These are phyloP conservation scores for Amiota communis DNA, from an alignment of 2,888 invertebrate genomes.

Conservation along the genomic window DNA sequence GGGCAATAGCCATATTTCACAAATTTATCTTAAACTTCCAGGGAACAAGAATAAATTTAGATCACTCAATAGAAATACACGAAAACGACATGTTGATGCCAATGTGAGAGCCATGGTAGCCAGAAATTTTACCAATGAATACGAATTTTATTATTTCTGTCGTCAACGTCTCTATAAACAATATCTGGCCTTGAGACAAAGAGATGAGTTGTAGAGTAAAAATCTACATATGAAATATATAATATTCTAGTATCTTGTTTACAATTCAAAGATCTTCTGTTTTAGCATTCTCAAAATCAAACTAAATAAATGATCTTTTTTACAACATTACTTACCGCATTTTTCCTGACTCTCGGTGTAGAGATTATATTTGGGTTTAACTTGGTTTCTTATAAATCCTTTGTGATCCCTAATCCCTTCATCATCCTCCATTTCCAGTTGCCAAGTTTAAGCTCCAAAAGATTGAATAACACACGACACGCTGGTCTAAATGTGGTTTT, in stretches of 20 bases:
- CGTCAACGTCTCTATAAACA: constrained; percentile 87
- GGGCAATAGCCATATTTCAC: background rate
- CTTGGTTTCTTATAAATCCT: no score
- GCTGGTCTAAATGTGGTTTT: constrained; percentile 85
- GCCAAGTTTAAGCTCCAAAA: constrained; percentile 48
- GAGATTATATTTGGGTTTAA: constrained; percentile 7
- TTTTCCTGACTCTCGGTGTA: constrained; percentile 30
- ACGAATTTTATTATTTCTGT: constrained; percentile 93
- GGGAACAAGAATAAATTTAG: constrained; percentile 73
- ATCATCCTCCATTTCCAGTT: constrained; percentile 43
- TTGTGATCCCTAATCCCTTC: no score
- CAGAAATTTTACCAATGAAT: constrained; percentile 88
- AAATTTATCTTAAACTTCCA: constrained; percentile 46
- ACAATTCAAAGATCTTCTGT: no score
- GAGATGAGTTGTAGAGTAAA: constrained; percentile 57
- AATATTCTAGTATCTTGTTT: no score
- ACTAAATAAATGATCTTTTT: background rate
- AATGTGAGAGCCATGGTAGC: constrained; percentile 87
- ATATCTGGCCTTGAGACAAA: constrained; percentile 78
- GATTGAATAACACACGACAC: constrained; percentile 84
- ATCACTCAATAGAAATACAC: constrained; percentile 84
- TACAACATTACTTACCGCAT: background rate
- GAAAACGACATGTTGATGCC: constrained; percentile 89
- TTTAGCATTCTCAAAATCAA: background rate
- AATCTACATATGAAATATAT: constrained; percentile 28